A percentile compares a stretch with the other conserved stretches of the same genome.
Conservation (phyloP, 2,797 vertebrate genomes). For the Leptodactylus fallax region DNA sequence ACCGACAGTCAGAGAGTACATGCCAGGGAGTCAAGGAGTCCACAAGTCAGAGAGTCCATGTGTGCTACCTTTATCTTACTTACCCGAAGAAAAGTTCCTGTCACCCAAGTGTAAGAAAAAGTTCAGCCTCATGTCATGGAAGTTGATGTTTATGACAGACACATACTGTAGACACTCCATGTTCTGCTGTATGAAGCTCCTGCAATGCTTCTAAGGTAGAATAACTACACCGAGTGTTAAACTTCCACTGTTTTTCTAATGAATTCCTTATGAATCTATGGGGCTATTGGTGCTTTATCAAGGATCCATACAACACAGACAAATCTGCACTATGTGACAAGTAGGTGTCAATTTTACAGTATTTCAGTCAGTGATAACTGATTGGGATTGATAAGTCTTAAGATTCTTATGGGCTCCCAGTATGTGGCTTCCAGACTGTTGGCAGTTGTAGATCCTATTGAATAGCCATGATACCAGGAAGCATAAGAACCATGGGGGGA, state of each 20-base stretch:
- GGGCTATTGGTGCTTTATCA: background rate
- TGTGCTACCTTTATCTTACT: background rate
- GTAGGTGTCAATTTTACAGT: no score
- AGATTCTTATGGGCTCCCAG: background rate
- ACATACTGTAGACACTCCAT: background rate
- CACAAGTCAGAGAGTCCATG: conserved; percentile 34
- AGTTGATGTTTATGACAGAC: background rate
- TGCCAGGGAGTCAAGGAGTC: background rate
- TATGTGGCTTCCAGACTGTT: background rate
- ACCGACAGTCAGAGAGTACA: conserved; percentile 25
- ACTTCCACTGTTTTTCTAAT: background rate
- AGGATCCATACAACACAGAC: background rate
- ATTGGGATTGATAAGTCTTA: no score
- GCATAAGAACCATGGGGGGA: no score
- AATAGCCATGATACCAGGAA: no score
- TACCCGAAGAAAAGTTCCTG: background rate
- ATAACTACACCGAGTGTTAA: no score
- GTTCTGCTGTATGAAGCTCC: background rate
- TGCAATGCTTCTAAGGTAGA: background rate
- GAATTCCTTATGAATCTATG: background rate
- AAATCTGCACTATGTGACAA: no score
- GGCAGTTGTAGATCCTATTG: background rate
- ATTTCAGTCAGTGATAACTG: no score
- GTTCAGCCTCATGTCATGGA: no score
- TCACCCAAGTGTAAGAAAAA: background rate